These are phyloP conservation scores for Sarcophaga subvicina DNA, from an alignment of 2,888 invertebrate genomes.

Conservation along the genomic window DNA sequence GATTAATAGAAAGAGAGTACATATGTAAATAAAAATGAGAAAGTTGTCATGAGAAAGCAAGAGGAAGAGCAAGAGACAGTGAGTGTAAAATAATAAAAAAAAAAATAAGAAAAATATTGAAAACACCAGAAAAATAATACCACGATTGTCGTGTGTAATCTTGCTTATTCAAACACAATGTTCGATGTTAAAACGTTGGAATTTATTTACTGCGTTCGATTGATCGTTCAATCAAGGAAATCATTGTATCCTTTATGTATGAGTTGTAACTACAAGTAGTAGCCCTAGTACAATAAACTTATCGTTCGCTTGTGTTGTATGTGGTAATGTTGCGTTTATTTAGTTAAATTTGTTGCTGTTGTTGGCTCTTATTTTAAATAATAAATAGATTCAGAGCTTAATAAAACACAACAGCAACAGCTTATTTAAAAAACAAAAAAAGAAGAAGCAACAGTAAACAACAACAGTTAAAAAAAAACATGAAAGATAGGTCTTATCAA, in stretches of 20 bases:
- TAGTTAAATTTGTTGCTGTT: background rate
- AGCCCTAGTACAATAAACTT: no score
- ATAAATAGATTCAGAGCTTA: constrained; percentile 40
- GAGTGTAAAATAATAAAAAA: constrained; percentile 2
- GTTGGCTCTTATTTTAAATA: constrained; percentile 18
- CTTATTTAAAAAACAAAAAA: constrained; percentile 6
- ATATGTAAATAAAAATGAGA: constrained; percentile 18
- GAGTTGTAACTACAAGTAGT: no score
- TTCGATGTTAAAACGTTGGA: no score
- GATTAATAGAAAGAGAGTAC: background rate
- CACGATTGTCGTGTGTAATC: no score
- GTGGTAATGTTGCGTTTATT: constrained; percentile 12
- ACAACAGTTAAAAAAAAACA: constrained; percentile 29
- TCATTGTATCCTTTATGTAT: no score
- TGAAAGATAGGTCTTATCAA: constrained; percentile 57
- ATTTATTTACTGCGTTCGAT: no score
- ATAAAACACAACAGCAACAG: background rate
- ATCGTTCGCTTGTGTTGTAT: background rate
- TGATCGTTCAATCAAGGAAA: no score
- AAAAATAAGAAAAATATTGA: background rate
- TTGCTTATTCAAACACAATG: no score
- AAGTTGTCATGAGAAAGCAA: background rate
- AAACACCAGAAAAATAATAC: no score
- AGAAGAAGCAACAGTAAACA: background rate
- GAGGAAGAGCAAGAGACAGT: constrained; percentile 5